A percentile compares a stretch with the other conserved stretches of the same genome.
Evolutionary conservation across 1,140 invertebrate species (phyloP).

Genomic region (Brachionus koreanus): DNA sequence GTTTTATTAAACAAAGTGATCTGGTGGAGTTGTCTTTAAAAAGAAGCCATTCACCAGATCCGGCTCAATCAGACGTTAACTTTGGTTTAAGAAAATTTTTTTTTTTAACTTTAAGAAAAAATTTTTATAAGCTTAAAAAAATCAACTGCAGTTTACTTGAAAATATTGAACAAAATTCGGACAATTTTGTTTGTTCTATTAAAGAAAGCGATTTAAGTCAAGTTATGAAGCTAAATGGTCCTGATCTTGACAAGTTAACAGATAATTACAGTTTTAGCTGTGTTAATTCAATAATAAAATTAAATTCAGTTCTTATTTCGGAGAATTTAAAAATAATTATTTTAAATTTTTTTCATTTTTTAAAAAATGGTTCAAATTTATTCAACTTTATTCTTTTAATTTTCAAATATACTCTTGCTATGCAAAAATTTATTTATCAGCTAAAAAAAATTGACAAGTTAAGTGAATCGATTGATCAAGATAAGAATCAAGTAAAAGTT

Average conservation of each 20-base stretch:
- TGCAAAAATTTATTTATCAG: neutral
- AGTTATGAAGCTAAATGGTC: neutral
- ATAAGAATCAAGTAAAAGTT: neutral
- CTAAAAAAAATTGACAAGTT: neutral
- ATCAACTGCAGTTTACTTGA: neutral
- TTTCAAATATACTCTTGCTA: neutral
- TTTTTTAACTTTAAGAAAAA: neutral
- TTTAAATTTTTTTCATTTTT: neutral
- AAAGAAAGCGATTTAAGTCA: neutral
- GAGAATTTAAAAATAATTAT: conserved; percentile 20
- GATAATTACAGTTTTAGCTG: neutral
- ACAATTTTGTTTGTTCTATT: neutral
- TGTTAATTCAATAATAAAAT: neutral
- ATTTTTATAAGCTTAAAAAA: neutral
- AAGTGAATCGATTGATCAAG: neutral
- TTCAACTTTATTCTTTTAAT: neutral
- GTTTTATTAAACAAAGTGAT: neutral
- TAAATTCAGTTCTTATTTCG: neutral
- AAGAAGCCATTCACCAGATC: neutral
- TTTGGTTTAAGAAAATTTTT: neutral
- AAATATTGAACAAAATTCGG: neutral
- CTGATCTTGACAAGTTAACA: neutral
- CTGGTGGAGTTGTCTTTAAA: neutral
- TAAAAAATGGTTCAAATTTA: neutral
- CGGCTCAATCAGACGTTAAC: neutral